Evolutionary conservation across 1,140 invertebrate genomes (phyloP).

Genomic region (Pseudomyrmex flavicornis): DNA sequence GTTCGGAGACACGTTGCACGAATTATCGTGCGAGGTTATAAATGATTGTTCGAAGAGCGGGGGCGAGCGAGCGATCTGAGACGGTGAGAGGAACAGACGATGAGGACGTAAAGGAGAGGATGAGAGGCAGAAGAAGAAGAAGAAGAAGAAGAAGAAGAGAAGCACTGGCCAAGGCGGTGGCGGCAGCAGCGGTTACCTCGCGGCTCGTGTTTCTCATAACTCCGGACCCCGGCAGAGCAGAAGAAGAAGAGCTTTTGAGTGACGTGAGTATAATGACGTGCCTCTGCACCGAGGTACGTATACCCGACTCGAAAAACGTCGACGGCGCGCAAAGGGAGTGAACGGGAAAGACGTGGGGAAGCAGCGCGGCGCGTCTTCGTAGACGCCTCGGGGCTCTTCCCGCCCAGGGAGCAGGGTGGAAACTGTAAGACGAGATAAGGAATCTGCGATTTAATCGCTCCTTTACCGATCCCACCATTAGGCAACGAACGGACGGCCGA

Average conservation of each 20-base stretch:
- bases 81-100: slow-evolving; percentile 39
- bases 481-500: slow-evolving; percentile 54
- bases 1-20: slow-evolving; percentile 67
- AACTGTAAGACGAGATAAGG: slow-evolving; percentile 75
- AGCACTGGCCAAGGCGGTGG: slow-evolving; percentile 51
- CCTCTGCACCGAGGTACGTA: slow-evolving; percentile 66
- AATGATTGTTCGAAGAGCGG: slow-evolving; percentile 76
- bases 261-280: slow-evolving; percentile 83
- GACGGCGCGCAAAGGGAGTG: not conserved
- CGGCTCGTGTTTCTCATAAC: slow-evolving; percentile 78
- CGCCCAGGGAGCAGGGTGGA: slow-evolving; percentile 76
- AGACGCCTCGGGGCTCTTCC: slow-evolving; percentile 74
- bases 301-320: slow-evolving; percentile 52
- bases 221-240: slow-evolving; percentile 73
- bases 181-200: slow-evolving; percentile 76
- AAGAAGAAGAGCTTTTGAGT: slow-evolving; percentile 77
- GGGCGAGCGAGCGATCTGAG: slow-evolving; percentile 40
- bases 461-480: slow-evolving; percentile 72
- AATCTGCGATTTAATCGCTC: slow-evolving; percentile 76
- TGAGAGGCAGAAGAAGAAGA: not conserved
- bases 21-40: slow-evolving; percentile 77
- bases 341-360: slow-evolving; percentile 2
- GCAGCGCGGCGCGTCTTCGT: slow-evolving; percentile 65
- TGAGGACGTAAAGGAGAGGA: not conserved
- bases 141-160: not conserved